These are phyloP conservation scores for Eurytemora carolleeae DNA, from an alignment of 1,140 invertebrate genomes.

Conservation along the genomic window DNA sequence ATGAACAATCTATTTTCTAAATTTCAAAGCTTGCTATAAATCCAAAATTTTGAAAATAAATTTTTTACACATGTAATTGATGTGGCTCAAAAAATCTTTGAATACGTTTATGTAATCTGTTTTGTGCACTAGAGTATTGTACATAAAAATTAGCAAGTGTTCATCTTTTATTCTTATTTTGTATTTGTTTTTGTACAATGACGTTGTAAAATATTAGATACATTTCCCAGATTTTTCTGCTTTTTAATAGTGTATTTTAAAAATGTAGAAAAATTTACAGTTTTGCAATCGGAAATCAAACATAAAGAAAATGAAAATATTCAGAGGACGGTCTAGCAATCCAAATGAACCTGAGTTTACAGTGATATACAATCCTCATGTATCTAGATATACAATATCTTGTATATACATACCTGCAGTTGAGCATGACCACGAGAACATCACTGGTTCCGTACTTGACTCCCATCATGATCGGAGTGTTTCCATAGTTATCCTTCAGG, in stretches of 20 bases:
- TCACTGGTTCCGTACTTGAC: neutral
- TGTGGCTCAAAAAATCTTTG: too few species aligned
- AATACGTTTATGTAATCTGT: too few species aligned
- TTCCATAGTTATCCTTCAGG: neutral
- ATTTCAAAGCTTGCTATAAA: neutral
- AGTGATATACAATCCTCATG: neutral
- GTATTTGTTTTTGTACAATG: too few species aligned
- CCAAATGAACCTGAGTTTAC: neutral
- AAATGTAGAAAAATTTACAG: neutral
- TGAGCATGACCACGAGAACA: neutral
- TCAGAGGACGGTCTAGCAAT: neutral
- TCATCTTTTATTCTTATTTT: too few species aligned
- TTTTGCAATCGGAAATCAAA: neutral
- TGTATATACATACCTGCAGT: neutral
- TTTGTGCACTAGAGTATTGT: too few species aligned
- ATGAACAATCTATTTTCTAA: neutral
- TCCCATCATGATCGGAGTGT: neutral
- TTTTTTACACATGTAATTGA: neutral
- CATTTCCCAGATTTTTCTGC: too few species aligned
- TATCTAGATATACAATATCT: neutral
- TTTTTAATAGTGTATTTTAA: too few species aligned
- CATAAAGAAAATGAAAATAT: neutral
- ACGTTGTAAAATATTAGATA: too few species aligned
- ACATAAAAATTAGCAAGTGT: too few species aligned
- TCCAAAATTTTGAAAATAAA: neutral